These are phyloP conservation scores for Oncorhynchus gorbuscha DNA, from an alignment of 2,113 vertebrate species.

Conservation along the genomic window DNA sequence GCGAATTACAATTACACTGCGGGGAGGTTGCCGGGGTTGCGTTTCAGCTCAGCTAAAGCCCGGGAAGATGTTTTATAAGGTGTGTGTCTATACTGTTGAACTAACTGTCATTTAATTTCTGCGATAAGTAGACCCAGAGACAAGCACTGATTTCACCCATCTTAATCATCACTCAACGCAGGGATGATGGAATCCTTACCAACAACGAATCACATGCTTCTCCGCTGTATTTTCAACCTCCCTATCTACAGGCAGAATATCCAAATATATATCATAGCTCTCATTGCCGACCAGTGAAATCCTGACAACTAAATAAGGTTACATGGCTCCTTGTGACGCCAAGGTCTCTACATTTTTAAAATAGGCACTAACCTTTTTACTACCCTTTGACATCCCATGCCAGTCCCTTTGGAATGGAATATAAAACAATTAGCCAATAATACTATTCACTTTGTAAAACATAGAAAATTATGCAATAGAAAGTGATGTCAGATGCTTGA, in stretches of 20 bases:
- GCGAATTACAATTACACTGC: slow-evolving; percentile 69
- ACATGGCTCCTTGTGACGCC: slow-evolving; percentile 38
- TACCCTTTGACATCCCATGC: slow-evolving; percentile 12
- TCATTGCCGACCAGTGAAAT: slow-evolving; percentile 42
- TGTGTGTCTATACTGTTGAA: slow-evolving; percentile 6
- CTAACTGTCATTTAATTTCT: slow-evolving; percentile 8
- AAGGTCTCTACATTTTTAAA: slow-evolving; percentile 38
- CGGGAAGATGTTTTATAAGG: slow-evolving; percentile 26
- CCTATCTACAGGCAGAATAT: slow-evolving; percentile 55
- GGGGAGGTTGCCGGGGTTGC: slow-evolving; percentile 47
- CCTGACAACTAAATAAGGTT: slow-evolving; percentile 54
- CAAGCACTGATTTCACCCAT: slow-evolving; percentile 11
- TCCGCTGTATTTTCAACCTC: slow-evolving; percentile 53
- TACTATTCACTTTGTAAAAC: not conserved
- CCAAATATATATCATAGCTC: slow-evolving; percentile 46
- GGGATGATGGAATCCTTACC: slow-evolving; percentile 4
- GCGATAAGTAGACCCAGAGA: slow-evolving; percentile 11
- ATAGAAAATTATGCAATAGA: too few relatives aligned
- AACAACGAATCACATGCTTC: slow-evolving; percentile 33
- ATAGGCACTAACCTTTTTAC: slow-evolving; percentile 37
- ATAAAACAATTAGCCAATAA: not conserved
- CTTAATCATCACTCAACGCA: slow-evolving; percentile 1
- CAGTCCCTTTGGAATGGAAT: not conserved
- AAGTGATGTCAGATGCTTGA: too few relatives aligned
- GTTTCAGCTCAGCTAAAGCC: slow-evolving; percentile 47